phyloP scores from a whole-genome alignment of 2,888 invertebrate species.

The Galerucella pusilla region DNA sequence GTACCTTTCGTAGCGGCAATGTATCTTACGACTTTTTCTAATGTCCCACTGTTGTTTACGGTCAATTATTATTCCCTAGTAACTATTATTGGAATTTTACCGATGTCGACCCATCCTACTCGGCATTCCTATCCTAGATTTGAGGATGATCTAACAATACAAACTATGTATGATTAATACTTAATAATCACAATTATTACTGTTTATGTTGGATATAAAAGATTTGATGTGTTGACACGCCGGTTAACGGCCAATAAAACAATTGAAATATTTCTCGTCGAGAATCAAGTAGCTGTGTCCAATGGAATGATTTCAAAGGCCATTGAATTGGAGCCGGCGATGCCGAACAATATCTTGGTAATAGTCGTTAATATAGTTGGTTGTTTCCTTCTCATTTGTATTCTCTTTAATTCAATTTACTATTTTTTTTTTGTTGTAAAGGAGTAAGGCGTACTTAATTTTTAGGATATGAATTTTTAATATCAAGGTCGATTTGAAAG shows the following conservation, averaged over 20 bases:
- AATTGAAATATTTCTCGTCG: constrained; percentile 32
- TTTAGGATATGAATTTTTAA: constrained; percentile 2
- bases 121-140: neutral
- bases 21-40: too few species aligned
- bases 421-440: constrained; percentile 1
- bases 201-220: constrained; percentile 17
- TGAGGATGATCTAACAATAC: neutral
- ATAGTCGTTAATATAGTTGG: constrained; percentile 21
- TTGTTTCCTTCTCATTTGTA: constrained; percentile 25
- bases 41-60: too few species aligned
- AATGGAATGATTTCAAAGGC: constrained; percentile 26
- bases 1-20: too few species aligned
- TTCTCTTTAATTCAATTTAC: constrained; percentile 32
- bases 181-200: constrained; percentile 4
- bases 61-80: too few species aligned
- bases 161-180: neutral
- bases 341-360: constrained; percentile 32
- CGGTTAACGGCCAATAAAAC: constrained; percentile 32
- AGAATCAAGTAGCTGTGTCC: constrained; percentile 35
- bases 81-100: neutral
- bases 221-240: constrained; percentile 15
- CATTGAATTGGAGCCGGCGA: constrained; percentile 34
- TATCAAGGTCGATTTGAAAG: neutral
- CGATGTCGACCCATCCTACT: neutral
- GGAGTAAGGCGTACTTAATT: constrained; percentile 3